These are phyloP conservation scores for Phalacrocorax carbo DNA, from an alignment of 2,113 vertebrate species.

Conservation along the genomic window DNA sequence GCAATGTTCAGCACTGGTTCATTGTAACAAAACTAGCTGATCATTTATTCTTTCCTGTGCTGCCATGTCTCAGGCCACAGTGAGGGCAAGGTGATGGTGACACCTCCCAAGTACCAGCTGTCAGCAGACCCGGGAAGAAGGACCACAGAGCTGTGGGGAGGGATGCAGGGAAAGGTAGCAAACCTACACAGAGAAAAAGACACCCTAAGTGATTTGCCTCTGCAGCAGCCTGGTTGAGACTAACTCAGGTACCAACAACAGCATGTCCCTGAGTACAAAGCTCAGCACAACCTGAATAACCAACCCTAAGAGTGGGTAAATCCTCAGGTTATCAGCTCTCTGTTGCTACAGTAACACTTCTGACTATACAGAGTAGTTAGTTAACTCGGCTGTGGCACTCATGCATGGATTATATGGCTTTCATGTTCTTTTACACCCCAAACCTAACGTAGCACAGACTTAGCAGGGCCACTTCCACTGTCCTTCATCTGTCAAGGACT, in stretches of 20 bases:
- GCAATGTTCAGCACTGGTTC: not conserved
- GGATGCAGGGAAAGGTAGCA: not conserved
- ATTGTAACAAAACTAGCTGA: not conserved
- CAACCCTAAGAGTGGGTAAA: not conserved
- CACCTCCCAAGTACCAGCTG: not conserved
- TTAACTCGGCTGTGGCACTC: not conserved
- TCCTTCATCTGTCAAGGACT: not conserved
- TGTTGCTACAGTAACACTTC: not conserved
- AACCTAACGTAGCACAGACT: not conserved
- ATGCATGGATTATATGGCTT: not conserved
- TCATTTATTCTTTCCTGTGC: not conserved
- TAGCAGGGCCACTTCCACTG: not conserved
- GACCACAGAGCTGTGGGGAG: not conserved
- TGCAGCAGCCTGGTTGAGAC: not conserved
- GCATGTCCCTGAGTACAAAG: not conserved
- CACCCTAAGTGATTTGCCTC: not conserved
- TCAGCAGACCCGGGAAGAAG: not conserved
- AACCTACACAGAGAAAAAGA: not conserved
- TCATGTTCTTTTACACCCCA: not conserved
- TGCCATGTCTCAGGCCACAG: not conserved
- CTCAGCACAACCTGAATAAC: not conserved
- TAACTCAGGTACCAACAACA: not conserved
- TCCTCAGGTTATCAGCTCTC: not conserved
- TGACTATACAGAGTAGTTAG: not conserved
- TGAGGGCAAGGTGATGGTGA: not conserved